phyloP scores from a whole-genome alignment of 1,140 invertebrate species.

The Diorhabda elongata region DNA sequence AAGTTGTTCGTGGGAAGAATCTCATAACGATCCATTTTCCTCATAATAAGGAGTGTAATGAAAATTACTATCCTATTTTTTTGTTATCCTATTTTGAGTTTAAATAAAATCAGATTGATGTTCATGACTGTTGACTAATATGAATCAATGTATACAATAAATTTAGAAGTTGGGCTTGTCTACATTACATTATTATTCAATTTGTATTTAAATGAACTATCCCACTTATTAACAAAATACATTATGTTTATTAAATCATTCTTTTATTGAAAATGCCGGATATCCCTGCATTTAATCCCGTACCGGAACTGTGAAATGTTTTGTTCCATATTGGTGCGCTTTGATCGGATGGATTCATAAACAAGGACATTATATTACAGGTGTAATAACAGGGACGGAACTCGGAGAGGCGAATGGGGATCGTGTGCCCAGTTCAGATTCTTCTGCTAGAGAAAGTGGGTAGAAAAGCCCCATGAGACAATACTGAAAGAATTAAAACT shows the following conservation, averaged over 20 bases:
- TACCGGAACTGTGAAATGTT: conserved; percentile 30
- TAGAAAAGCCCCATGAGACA: no score
- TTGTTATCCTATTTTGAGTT: no score
- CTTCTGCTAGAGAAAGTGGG: no score
- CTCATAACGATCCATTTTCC: no score
- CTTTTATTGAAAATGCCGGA: conserved; percentile 29
- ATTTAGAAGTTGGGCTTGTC: conserved; percentile 6
- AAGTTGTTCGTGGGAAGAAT: no score
- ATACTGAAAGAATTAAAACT: no score
- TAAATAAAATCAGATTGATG: no score
- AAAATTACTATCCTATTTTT: no score
- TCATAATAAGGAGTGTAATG: no score
- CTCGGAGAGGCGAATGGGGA: no score
- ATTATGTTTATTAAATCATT: conserved; percentile 35
- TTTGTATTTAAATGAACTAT: conserved; percentile 17
- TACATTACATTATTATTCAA: conserved; percentile 18
- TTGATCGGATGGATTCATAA: conserved; percentile 16
- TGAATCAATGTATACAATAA: neutral
- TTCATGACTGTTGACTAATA: neutral
- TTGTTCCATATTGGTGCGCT: conserved; percentile 30
- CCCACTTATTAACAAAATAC: conserved; percentile 19
- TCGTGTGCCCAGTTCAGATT: no score
- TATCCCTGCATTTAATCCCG: conserved; percentile 26
- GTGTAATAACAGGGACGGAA: no score
- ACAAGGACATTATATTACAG: conserved; percentile 19